phyloP scores from a whole-genome alignment of 2,113 vertebrate genomes.

The Chlamydotis undulata region DNA sequence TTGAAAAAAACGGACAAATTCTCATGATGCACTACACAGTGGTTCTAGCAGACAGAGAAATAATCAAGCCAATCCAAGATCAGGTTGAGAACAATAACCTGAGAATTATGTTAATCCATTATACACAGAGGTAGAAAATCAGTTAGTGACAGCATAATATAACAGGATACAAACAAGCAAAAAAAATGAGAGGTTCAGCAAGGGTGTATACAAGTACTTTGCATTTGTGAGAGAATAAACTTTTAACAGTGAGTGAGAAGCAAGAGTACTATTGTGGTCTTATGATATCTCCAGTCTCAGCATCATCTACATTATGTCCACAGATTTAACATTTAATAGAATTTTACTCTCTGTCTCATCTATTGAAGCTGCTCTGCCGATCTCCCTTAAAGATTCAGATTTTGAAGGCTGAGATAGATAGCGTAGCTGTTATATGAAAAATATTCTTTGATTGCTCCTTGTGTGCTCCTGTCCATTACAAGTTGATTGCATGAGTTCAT shows the following conservation, averaged over 20 bases:
- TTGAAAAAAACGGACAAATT: background rate
- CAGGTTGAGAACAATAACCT: background rate
- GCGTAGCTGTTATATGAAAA: background rate
- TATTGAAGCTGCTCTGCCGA: background rate
- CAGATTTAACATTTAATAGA: background rate
- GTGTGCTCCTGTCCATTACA: background rate
- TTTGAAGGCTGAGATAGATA: background rate
- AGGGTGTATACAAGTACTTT: background rate
- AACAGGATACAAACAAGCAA: background rate
- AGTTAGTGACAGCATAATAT: background rate
- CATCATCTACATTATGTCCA: background rate
- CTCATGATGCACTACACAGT: background rate
- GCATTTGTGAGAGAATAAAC: background rate
- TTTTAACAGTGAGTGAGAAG: background rate
- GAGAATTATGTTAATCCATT: background rate
- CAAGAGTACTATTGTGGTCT: background rate
- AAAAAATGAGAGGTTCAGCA: background rate
- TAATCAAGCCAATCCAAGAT: background rate
- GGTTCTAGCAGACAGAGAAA: background rate
- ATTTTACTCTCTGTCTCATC: background rate
- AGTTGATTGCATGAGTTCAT: background rate
- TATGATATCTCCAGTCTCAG: background rate
- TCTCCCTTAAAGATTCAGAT: background rate
- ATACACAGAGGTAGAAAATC: background rate
- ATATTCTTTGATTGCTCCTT: background rate